These are phyloP conservation scores for Micrasema longulum DNA, from an alignment of 1,140 invertebrate genomes.

Conservation along the genomic window DNA sequence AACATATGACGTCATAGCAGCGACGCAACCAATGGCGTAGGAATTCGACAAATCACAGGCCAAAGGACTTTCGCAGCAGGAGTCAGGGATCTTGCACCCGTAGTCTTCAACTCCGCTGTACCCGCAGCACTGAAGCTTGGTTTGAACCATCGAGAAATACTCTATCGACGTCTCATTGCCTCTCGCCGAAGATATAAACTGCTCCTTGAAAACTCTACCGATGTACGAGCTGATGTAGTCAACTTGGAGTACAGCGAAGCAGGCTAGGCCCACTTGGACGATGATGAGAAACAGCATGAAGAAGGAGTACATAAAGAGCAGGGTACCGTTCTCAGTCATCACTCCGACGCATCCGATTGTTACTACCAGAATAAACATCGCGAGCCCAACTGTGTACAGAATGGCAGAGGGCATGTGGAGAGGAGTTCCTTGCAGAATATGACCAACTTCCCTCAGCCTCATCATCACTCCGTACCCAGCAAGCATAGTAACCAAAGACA, in stretches of 20 bases:
- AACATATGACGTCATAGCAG: neutral
- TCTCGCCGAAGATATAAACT: neutral
- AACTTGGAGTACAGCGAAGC: conserved; percentile 27
- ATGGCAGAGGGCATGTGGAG: neutral
- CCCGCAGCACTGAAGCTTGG: conserved; percentile 8
- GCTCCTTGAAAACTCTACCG: neutral
- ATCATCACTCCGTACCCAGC: conserved; percentile 27
- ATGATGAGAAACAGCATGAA: conserved; percentile 25
- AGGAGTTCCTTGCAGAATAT: neutral
- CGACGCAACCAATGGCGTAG: conserved; percentile 7
- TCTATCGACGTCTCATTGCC: neutral
- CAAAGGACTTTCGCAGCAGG: neutral
- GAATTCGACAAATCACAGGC: neutral
- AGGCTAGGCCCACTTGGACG: conserved; percentile 11
- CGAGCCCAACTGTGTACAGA: conserved; percentile 9
- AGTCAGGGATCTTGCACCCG: neutral
- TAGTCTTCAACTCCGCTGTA: conserved; percentile 1
- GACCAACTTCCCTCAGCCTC: neutral
- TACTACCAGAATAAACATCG: conserved; percentile 11
- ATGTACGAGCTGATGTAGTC: neutral
- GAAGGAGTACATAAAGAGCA: conserved; percentile 31
- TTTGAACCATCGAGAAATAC: neutral
- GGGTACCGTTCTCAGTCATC: conserved; percentile 13
- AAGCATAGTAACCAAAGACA: neutral
- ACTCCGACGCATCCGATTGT: conserved; percentile 17